Evolutionary conservation across 1,140 invertebrate genomes (phyloP), one percentile per base, ranked within the genome.

Genomic region (Ridgeia piscesae): DNA sequence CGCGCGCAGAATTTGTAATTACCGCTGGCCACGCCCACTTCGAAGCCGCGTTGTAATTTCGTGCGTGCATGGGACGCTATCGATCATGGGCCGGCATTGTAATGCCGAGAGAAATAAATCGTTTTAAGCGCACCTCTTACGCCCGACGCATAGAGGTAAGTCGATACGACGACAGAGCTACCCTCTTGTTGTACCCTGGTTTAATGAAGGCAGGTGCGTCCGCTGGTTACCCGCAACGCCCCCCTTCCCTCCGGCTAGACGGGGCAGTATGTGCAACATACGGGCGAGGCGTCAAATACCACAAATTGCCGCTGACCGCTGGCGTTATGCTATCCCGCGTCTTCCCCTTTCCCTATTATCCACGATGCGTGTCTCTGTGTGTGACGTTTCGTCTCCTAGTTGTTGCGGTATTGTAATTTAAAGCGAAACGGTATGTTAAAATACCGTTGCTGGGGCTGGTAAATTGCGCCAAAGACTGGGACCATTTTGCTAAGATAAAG

Each of bases 101-200:
- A 21, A 77, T 77, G 27, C 17, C 17, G 14, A 21, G 17, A 77
- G 58, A 21, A 77, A 77, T 77, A 77, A 8, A 77, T 77, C 58
- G 58, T 77, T 77, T 77, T 77, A 77, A 77, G 58, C 58, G 58
- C 58, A 77, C 58, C 58, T 77, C 58, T 77, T 77, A 77, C 58
- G 27, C 58, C 4, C 58, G 27, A 77, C 58, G 58, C 14, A 77
- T 31, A 77, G 58, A 77, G 4, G 58, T 77, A 77, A 77, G 58
- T 21, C 58, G 58, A 77, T 77, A 77, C 58, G 58, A 77, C 11
- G 58, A 2, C 58, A 77, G 58, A 21, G 58, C 58, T 9, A 77
- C 27, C 17, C 58, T 77, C 17, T 77, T 1, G 58, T 77, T 21
- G 8, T 77, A 77, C 58, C 17, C 27, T 31, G 58, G 58, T 77